Conservation (phyloP, 2,888 invertebrate genomes). For the Rhamnusium bicolor region DNA sequence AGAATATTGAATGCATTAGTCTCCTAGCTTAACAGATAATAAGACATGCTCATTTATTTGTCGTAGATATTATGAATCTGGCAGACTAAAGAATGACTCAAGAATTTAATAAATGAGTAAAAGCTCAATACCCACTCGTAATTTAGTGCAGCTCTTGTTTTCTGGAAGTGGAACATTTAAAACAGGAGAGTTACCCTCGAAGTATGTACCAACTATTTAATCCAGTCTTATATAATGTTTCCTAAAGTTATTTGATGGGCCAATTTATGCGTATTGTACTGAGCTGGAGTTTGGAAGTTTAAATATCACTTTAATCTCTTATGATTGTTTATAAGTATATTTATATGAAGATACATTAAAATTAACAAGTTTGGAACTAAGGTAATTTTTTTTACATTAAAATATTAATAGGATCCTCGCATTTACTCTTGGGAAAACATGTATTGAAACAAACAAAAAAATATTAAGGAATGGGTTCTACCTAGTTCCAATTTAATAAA, state of each 20-base stretch:
- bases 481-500: background rate
- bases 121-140: background rate
- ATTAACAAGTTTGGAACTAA: background rate
- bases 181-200: background rate
- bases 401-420: background rate
- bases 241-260: background rate
- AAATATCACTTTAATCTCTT: too few species aligned
- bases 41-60: background rate
- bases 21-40: background rate
- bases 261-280: background rate
- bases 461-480: background rate
- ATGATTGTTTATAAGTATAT: too few species aligned
- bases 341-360: background rate
- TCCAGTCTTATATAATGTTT: background rate
- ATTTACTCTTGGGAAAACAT: background rate
- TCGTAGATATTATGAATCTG: background rate
- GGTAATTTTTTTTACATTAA: background rate
- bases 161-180: background rate
- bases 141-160: slow-evolving; percentile 11
- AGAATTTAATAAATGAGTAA: slow-evolving; percentile 23
- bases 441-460: background rate
- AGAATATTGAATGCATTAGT: background rate
- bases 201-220: background rate
- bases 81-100: slow-evolving; percentile 32
- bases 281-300: background rate